phyloP scores from a whole-genome alignment of 2,888 invertebrate species.

The Cataglyphis livida region DNA sequence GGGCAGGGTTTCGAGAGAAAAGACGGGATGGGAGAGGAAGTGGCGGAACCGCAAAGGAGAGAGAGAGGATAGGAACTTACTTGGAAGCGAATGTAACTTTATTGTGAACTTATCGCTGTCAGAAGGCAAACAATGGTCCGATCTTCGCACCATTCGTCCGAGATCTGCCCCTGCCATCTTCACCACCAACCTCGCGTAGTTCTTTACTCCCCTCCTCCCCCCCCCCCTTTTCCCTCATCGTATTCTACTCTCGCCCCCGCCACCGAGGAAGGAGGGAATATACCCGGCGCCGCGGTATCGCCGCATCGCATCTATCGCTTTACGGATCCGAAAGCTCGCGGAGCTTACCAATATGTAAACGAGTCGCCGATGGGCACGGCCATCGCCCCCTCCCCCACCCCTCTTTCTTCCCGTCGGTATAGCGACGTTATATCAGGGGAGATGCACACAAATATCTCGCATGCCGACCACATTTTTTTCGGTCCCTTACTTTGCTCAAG shows the following conservation, averaged over 20 bases:
- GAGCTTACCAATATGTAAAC: conserved; percentile 78
- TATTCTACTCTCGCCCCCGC: conserved; percentile 35
- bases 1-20: conserved; percentile 48
- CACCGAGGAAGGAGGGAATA: conserved; percentile 34
- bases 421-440: conserved; percentile 47
- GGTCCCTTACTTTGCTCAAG: background rate
- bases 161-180: conserved; percentile 79
- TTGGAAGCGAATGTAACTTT: conserved; percentile 84
- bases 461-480: conserved; percentile 56
- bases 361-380: conserved; percentile 62
- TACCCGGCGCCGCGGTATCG: conserved; percentile 77
- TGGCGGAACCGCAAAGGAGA: conserved; percentile 49
- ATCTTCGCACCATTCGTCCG: conserved; percentile 78
- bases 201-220: conserved; percentile 18
- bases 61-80: conserved; percentile 72
- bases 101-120: conserved; percentile 85
- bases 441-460: conserved; percentile 47
- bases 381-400: conserved; percentile 8
- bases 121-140: conserved; percentile 83
- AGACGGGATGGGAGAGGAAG: conserved; percentile 25
- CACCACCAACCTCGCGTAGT: conserved; percentile 55
- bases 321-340: conserved; percentile 58
- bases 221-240: background rate
- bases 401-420: background rate
- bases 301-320: conserved; percentile 77